Conservation (phyloP, 1,140 invertebrate genomes). For the Chlorops oryzae region DNA sequence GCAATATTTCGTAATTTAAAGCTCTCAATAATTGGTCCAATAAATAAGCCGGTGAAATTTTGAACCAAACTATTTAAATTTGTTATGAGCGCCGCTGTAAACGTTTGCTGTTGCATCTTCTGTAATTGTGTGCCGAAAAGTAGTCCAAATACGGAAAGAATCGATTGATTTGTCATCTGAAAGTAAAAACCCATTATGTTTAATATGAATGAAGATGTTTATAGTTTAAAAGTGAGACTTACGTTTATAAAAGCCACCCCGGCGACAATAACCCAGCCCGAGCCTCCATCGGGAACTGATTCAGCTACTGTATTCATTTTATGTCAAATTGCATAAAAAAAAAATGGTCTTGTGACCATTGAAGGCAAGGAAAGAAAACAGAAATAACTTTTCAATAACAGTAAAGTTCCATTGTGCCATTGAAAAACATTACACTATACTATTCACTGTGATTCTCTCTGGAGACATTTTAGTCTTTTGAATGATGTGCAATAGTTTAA, state of each 20-base stretch:
- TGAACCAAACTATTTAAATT: conserved; percentile 61
- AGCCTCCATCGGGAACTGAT: conserved; percentile 59
- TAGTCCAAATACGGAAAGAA: conserved; percentile 65
- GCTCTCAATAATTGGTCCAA: conserved; percentile 59
- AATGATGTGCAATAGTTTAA: too few relatives aligned
- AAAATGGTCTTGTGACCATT: too few relatives aligned
- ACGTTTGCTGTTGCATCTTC: conserved; percentile 58
- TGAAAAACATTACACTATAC: too few relatives aligned
- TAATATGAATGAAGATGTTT: not conserved
- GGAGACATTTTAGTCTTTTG: too few relatives aligned
- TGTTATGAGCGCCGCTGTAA: conserved; percentile 62
- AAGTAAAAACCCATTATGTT: conserved; percentile 20
- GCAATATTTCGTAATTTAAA: conserved; percentile 60
- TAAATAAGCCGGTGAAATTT: conserved; percentile 63
- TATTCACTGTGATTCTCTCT: too few relatives aligned
- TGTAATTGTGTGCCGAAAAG: conserved; percentile 61
- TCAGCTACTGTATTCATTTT: too few relatives aligned
- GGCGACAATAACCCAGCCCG: conserved; percentile 61
- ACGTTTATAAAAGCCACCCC: conserved; percentile 60
- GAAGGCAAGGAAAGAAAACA: too few relatives aligned
- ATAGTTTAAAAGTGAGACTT: conserved; percentile 38
- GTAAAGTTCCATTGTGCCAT: too few relatives aligned
- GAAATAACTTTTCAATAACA: too few relatives aligned
- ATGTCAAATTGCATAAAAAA: too few relatives aligned
- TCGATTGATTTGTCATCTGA: conserved; percentile 65